Evolutionary conservation across 2,888 invertebrate genomes (phyloP).

Genomic region (Agonum fuliginosum): DNA sequence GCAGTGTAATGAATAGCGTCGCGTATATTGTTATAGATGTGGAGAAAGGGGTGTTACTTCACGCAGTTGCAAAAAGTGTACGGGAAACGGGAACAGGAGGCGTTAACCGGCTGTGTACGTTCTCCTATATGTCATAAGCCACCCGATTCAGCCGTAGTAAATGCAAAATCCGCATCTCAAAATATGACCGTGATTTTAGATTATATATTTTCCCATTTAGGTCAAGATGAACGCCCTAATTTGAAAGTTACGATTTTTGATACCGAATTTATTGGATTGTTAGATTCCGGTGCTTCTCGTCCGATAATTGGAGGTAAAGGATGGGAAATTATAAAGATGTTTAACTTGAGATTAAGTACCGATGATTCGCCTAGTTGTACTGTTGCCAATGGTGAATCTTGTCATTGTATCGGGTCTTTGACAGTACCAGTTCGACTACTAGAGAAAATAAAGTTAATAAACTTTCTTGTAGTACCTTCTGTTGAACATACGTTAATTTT

Average conservation of each 20-base stretch:
- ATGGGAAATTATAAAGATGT: neutral
- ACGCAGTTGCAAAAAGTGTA: neutral
- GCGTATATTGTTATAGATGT: constrained; percentile 4
- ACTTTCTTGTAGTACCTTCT: constrained; percentile 4
- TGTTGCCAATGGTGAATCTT: constrained; percentile 11
- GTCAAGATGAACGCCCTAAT: neutral
- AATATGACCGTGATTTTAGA: neutral
- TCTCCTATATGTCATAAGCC: too few species aligned
- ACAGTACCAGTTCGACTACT: neutral
- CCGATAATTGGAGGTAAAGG: neutral
- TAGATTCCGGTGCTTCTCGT: neutral
- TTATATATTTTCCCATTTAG: neutral
- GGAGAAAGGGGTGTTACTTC: constrained; percentile 2
- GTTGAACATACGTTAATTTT: constrained; percentile 3
- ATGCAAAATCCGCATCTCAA: too few species aligned
- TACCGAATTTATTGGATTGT: neutral
- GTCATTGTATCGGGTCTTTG: neutral
- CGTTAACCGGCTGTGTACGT: neutral
- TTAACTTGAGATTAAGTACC: constrained; percentile 33
- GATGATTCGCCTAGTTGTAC: neutral
- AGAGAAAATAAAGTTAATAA: neutral
- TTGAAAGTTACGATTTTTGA: neutral
- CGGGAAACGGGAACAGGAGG: neutral
- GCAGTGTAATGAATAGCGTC: neutral
- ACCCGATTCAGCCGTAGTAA: neutral